A percentile compares a stretch with the other conserved stretches of the same genome.
Evolutionary conservation across 2,797 vertebrate species (phyloP).

Genomic region (Sciurus vulgaris): DNA sequence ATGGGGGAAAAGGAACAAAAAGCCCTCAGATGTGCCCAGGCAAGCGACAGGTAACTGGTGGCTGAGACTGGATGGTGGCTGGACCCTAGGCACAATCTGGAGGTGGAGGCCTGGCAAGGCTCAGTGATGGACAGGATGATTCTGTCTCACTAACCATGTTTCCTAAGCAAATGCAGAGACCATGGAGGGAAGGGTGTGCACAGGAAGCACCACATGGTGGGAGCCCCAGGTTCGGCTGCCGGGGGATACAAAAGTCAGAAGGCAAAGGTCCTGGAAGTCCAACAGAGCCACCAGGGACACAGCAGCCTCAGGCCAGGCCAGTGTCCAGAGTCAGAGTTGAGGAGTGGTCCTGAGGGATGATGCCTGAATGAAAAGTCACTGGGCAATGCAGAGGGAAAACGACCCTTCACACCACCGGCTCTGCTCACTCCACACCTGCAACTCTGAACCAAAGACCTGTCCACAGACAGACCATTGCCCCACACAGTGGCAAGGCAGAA

Average conservation of each 20-base stretch:
- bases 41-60: not conserved
- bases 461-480: not conserved
- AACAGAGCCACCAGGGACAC: not conserved
- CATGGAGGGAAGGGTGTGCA: no score
- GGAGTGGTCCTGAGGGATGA: not conserved
- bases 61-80: not conserved
- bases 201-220: not conserved
- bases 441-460: not conserved
- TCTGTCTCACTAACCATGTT: not conserved
- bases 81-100: not conserved
- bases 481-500: no score
- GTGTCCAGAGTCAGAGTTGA: not conserved
- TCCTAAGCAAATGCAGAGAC: not conserved
- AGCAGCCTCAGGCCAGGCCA: not conserved
- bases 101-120: not conserved
- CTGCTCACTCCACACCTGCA: not conserved
- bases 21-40: not conserved
- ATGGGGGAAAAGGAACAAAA: not conserved
- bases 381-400: not conserved
- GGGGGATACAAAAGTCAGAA: not conserved
- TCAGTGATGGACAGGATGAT: not conserved
- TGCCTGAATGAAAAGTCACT: not conserved
- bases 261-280: not conserved
- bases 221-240: not conserved
- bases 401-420: not conserved